Percentiles rank a stretch among this genome's conserved stretches.
Conservation (phyloP, 2,888 invertebrate genomes). For the Lamproptera curius region DNA sequence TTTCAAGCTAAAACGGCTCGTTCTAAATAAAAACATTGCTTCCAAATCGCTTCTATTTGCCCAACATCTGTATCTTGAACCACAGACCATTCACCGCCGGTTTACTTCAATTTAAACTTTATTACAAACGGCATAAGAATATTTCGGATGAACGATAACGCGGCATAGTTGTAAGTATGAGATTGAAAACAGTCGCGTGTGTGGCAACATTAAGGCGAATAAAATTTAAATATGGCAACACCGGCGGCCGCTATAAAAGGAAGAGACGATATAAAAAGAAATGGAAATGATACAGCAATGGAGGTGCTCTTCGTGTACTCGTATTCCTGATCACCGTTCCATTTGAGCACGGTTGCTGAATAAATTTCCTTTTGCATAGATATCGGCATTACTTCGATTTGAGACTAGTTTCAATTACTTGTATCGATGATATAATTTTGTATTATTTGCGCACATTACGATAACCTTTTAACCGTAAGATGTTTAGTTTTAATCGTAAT, state of each 20-base stretch:
- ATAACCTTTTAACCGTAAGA: too few species aligned
- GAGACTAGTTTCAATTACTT: too few species aligned
- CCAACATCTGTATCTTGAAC: conserved; percentile 55
- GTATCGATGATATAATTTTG: too few species aligned
- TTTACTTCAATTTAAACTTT: conserved; percentile 32
- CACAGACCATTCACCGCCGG: conserved; percentile 22
- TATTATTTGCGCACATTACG: too few species aligned
- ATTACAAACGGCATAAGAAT: conserved; percentile 27
- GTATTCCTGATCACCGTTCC: conserved; percentile 19
- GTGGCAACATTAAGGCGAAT: conserved; percentile 75
- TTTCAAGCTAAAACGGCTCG: conserved; percentile 56
- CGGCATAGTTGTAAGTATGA: conserved; percentile 60
- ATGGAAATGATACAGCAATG: conserved; percentile 49
- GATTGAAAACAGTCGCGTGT: conserved; percentile 69
- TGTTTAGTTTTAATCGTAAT: too few species aligned
- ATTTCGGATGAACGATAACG: conserved; percentile 7
- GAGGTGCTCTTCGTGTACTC: conserved; percentile 15
- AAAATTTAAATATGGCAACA: conserved; percentile 77
- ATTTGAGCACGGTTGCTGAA: not conserved
- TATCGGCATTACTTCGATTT: too few species aligned
- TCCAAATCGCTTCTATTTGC: conserved; percentile 68
- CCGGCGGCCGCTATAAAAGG: conserved; percentile 60
- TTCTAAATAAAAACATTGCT: conserved; percentile 76
- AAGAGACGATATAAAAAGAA: conserved; percentile 63
- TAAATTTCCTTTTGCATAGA: not conserved